Evolutionary conservation across 2,888 invertebrate species (phyloP).

Genomic region (Pycnomerus fuliginosus): DNA sequence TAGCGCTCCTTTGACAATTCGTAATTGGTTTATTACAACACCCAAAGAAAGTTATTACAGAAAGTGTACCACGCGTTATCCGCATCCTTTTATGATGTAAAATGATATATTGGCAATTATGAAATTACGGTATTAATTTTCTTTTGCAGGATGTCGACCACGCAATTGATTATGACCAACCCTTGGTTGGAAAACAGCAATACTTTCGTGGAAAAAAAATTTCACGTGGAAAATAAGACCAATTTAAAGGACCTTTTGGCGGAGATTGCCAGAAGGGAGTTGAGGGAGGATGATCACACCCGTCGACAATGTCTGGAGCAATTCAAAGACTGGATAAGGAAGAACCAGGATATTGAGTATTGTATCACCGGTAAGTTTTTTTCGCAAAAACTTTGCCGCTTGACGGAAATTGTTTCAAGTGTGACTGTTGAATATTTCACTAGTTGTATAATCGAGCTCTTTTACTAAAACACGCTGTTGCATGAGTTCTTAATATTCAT

Average conservation of each 20-base stretch:
- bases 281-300: slow-evolving; percentile 67
- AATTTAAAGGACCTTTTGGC: slow-evolving; percentile 35
- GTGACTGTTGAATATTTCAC: neutral
- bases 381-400: neutral
- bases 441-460: too few relatives aligned
- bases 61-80: too few relatives aligned
- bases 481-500: too few relatives aligned
- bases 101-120: too few relatives aligned
- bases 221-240: neutral
- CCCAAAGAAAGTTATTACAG: too few relatives aligned
- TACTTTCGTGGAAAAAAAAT: slow-evolving; percentile 8
- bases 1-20: too few relatives aligned
- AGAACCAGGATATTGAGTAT: slow-evolving; percentile 69
- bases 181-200: slow-evolving; percentile 35
- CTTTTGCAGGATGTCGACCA: slow-evolving; percentile 39
- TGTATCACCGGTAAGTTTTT: slow-evolving; percentile 60
- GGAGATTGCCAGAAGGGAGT: slow-evolving; percentile 63
- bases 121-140: too few relatives aligned
- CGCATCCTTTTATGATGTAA: too few relatives aligned
- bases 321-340: slow-evolving; percentile 68
- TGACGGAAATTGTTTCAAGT: neutral
- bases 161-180: slow-evolving; percentile 42
- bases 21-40: too few relatives aligned
- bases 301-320: slow-evolving; percentile 65
- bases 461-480: too few relatives aligned